These are phyloP conservation scores for Perithous albicinctus DNA, from an alignment of 2,888 invertebrate species.

Conservation along the genomic window DNA sequence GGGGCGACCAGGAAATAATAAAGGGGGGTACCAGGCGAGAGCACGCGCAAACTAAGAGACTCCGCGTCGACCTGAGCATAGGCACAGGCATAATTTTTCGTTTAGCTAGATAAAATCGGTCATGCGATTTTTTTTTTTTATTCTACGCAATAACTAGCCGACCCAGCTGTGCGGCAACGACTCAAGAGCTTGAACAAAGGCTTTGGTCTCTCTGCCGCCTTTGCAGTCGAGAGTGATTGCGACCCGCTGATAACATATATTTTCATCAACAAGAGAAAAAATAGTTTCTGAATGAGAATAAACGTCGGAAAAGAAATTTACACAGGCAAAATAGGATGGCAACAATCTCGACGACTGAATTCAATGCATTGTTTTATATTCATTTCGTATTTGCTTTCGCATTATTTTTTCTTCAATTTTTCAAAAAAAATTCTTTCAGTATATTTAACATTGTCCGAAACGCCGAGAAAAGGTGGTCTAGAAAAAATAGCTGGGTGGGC, in stretches of 20 bases:
- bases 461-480: too few relatives aligned
- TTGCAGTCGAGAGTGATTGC: constrained; percentile 10
- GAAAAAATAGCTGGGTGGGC: too few relatives aligned
- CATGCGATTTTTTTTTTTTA: constrained; percentile 66
- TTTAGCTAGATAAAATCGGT: constrained; percentile 70
- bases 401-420: too few relatives aligned
- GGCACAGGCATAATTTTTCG: constrained; percentile 69
- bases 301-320: background rate
- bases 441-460: too few relatives aligned
- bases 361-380: too few relatives aligned
- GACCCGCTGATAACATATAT: constrained; percentile 9
- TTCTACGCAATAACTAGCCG: constrained; percentile 45
- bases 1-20: constrained; percentile 38
- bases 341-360: too few relatives aligned
- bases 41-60: constrained; percentile 25
- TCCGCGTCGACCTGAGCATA: constrained; percentile 51
- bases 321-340: background rate
- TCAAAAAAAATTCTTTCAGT: too few relatives aligned
- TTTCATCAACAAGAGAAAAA: background rate
- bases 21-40: constrained; percentile 18
- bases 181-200: background rate
- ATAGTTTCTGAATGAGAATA: background rate
- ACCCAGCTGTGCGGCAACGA: constrained; percentile 1
- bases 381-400: too few relatives aligned
- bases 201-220: background rate